These are phyloP conservation scores for Archocentrus centrarchus DNA, from an alignment of 2,113 vertebrate species.

Conservation along the genomic window DNA sequence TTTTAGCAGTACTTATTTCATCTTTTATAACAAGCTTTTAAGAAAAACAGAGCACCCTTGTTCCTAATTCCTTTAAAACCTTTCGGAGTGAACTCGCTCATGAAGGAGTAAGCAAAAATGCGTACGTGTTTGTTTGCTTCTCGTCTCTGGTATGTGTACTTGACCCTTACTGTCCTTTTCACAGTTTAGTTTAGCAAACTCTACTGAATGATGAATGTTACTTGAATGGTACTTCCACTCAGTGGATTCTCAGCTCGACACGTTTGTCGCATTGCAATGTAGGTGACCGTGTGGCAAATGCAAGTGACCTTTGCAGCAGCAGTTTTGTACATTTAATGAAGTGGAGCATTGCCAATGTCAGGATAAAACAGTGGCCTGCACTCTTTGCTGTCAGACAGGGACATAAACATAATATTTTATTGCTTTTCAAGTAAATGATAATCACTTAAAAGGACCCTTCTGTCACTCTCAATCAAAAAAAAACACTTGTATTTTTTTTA, in stretches of 20 bases:
- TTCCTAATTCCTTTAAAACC: background rate
- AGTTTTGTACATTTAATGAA: background rate
- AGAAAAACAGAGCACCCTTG: background rate
- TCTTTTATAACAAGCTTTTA: background rate
- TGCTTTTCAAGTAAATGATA: background rate
- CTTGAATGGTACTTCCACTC: background rate
- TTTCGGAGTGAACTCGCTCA: background rate
- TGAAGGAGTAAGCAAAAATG: background rate
- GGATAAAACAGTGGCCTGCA: background rate
- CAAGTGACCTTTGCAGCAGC: conserved; percentile 1
- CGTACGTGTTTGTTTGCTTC: fast-evolving
- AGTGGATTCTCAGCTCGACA: background rate
- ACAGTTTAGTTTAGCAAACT: background rate
- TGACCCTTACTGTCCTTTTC: background rate
- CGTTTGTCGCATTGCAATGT: background rate
- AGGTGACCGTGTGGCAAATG: background rate
- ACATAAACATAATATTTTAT: conserved; percentile 5
- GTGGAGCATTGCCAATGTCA: background rate
- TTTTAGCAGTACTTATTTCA: background rate
- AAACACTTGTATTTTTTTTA: background rate
- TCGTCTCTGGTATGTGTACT: background rate
- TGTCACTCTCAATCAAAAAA: background rate
- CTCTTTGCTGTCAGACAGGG: background rate
- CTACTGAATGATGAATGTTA: background rate
- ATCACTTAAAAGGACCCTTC: background rate